phyloP scores from a whole-genome alignment of 2,888 invertebrate genomes.

The Callyntrura guangdongensis region DNA sequence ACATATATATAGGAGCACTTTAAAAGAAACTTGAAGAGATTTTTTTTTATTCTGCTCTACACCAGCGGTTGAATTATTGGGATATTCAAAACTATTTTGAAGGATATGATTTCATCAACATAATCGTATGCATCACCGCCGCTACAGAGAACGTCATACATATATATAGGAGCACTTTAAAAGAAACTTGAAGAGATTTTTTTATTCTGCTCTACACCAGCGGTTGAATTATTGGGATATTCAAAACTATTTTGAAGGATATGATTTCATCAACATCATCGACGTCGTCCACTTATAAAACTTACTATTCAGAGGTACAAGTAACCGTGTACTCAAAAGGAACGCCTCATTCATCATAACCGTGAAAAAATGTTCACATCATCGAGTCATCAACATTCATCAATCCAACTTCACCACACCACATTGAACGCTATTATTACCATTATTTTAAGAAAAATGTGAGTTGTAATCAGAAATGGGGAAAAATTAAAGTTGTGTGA shows the following conservation, averaged over 20 bases:
- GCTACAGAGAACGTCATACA: constrained; percentile 4
- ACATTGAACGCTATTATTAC: not conserved
- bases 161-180: not conserved
- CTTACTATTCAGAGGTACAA: not conserved
- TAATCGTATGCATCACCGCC: not conserved
- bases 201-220: not conserved
- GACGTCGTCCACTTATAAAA: not conserved
- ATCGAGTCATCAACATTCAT: constrained; percentile 62
- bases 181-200: not conserved
- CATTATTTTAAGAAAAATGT: not conserved
- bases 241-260: not conserved
- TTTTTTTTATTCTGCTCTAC: not conserved
- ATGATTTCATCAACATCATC: not conserved
- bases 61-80: not conserved
- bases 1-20: not conserved
- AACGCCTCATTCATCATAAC: constrained; percentile 72
- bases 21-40: not conserved
- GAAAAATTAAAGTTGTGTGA: constrained; percentile 15
- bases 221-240: not conserved
- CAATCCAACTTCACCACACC: constrained; percentile 21
- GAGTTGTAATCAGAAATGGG: not conserved
- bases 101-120: not conserved
- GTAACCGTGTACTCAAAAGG: constrained; percentile 47
- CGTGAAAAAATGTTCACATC: constrained; percentile 69
- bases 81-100: not conserved